These are phyloP conservation scores for Drosophila ambigua DNA, from an alignment of 1,140 invertebrate species.

Conservation along the genomic window DNA sequence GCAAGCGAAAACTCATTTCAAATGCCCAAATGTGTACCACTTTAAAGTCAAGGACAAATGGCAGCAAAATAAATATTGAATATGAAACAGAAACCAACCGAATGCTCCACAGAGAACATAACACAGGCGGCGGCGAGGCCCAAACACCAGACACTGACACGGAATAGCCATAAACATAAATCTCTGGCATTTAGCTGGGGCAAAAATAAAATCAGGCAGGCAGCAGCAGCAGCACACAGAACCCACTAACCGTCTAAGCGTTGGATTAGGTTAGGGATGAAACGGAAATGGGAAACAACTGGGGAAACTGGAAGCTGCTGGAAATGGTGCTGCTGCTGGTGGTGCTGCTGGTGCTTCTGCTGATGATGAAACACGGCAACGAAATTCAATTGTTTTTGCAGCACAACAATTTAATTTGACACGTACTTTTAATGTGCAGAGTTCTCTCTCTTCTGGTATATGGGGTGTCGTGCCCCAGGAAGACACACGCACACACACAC, in stretches of 20 bases:
- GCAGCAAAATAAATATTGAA: conserved; percentile 27
- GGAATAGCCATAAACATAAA: conserved; percentile 65
- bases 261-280: conserved; percentile 34
- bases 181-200: conserved; percentile 63
- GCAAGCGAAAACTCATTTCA: background rate
- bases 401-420: conserved; percentile 80
- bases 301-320: background rate
- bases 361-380: conserved; percentile 65
- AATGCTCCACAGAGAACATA: conserved; percentile 6
- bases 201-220: conserved; percentile 59
- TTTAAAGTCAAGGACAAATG: conserved; percentile 23
- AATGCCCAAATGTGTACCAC: background rate
- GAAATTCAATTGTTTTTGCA: conserved; percentile 78
- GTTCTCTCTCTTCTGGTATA: conserved; percentile 31
- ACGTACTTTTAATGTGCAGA: conserved; percentile 76
- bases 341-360: background rate
- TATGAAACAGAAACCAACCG: conserved; percentile 8
- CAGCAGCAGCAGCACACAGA: conserved; percentile 20
- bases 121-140: background rate
- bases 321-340: background rate
- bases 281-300: conserved; percentile 12
- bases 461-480: conserved; percentile 8
- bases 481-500: conserved; percentile 5
- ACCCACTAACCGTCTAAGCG: conserved; percentile 50
- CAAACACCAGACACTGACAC: conserved; percentile 37